Evolutionary conservation across 2,797 vertebrate species (phyloP).

Genomic region (Momotus momota): DNA sequence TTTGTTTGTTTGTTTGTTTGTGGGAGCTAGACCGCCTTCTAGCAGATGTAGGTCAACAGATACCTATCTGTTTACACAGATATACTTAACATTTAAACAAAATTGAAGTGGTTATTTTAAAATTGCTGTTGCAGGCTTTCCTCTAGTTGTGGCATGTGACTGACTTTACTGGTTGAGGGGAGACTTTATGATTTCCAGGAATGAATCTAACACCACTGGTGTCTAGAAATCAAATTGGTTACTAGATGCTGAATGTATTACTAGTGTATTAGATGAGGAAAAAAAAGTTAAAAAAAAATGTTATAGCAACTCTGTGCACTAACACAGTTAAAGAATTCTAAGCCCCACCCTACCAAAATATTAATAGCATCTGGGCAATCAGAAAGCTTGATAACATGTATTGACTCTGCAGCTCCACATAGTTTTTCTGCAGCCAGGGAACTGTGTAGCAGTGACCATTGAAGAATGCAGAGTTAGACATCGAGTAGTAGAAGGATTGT

Average conservation of each 20-base stretch:
- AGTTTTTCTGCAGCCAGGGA: background rate
- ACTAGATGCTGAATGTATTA: background rate
- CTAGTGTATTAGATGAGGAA: background rate
- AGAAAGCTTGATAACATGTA: conserved; percentile 2
- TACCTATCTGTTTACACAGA: background rate
- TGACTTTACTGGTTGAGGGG: background rate
- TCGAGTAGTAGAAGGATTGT: background rate
- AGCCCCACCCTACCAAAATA: conserved; percentile 34
- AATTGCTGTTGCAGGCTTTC: background rate
- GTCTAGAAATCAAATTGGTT: background rate
- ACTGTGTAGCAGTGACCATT: background rate
- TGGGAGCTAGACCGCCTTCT: background rate
- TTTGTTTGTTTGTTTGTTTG: background rate
- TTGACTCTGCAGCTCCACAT: background rate
- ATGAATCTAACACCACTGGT: background rate
- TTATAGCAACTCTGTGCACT: background rate
- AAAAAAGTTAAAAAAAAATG: background rate
- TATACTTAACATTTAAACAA: background rate
- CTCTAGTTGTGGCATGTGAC: background rate
- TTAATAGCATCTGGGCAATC: conserved; percentile 23
- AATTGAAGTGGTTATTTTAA: background rate
- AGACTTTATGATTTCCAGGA: background rate
- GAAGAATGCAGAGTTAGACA: conserved; percentile 1
- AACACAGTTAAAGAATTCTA: background rate
- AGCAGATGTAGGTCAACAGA: background rate